Base-by-base conservation (phyloP, 2,797 vertebrate species). In the Silurus aristotelis region DNA sequence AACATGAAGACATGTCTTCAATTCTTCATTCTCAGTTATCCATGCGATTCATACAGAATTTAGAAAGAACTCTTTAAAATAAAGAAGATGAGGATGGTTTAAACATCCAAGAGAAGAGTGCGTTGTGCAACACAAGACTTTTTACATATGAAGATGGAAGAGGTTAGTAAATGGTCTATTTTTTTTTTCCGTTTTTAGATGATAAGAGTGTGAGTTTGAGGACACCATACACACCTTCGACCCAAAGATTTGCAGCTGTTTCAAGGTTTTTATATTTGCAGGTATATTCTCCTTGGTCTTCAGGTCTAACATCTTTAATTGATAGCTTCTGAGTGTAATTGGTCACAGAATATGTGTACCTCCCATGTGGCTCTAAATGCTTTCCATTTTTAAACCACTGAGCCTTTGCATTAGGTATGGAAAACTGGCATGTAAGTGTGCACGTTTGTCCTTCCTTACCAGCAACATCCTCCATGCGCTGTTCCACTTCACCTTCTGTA, bases 371-470 rank as follows among this genome's bases (percentile, higher is more conserved):
- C 87, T 97, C 96, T 95, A 99, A 94, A 88, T 93, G 92, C 92
- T 95, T 94, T 87, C 97, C 97, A 58, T 99, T 97, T 94, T 93
- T 97, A 93, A 96, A 98, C 98, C 98, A 99, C 88, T 97, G 95
- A 63, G 96, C 96, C 91, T 97, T 96, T 87, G 96, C 95, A 87
- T 98, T 97, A 89, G 98, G 97, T 88, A 98, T 92, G 90, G 98
- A 98, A 92, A 99, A 97, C 87, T 98, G 97, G 93, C 97, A 99
- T 71, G 95, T 95, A 91, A 99, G 93, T 63, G 95, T 94, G 64
- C 96, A 97, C 0, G 94, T 95, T 86, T 97, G 96, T 92, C 97
- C 97, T 95, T 99, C 97, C 94, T 99, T 99, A 96, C 97, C 96
- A 88, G 96, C 94, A 17, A 96, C 95, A 87, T 98, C 97, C 91